Percentiles rank a stretch among this genome's conserved stretches.
Evolutionary conservation across 2,797 vertebrate species (phyloP).

Genomic region (Sebastes glaucus): DNA sequence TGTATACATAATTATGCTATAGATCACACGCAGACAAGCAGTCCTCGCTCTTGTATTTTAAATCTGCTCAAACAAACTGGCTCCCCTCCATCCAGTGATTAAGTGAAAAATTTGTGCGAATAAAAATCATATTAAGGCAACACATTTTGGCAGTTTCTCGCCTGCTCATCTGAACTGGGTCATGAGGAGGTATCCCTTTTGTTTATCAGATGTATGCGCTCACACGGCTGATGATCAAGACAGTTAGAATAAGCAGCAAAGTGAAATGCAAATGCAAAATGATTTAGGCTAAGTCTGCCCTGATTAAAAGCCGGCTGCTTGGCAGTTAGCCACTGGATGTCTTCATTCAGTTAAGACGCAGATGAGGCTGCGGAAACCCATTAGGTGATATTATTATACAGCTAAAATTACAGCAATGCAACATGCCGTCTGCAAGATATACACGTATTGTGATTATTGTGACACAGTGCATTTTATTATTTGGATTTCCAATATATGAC

Average conservation of each 20-base stretch:
- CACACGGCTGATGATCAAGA: slow-evolving; percentile 44
- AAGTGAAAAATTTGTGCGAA: slow-evolving; percentile 19
- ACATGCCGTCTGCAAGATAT: slow-evolving; percentile 2
- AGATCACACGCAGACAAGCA: slow-evolving; percentile 27
- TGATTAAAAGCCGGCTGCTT: slow-evolving; percentile 68
- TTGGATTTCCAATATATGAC: background rate
- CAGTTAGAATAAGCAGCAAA: slow-evolving; percentile 56
- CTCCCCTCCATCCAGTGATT: slow-evolving; percentile 17
- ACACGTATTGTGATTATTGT: background rate
- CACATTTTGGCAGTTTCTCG: slow-evolving; percentile 31
- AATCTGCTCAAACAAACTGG: background rate
- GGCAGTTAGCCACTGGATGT: slow-evolving; percentile 65
- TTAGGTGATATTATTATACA: slow-evolving; percentile 41
- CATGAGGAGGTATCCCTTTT: slow-evolving; percentile 44
- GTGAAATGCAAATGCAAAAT: slow-evolving; percentile 66
- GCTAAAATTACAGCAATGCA: slow-evolving; percentile 35
- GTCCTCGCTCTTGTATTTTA: background rate
- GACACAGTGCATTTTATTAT: background rate
- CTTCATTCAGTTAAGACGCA: slow-evolving; percentile 47
- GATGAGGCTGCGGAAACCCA: slow-evolving; percentile 48
- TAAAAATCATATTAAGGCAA: slow-evolving; percentile 24
- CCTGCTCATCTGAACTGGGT: slow-evolving; percentile 41
- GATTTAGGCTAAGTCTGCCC: slow-evolving; percentile 65
- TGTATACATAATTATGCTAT: slow-evolving; percentile 13
- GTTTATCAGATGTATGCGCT: slow-evolving; percentile 49